A percentile compares a stretch with the other conserved stretches of the same genome.
phyloP scores from a whole-genome alignment of 2,797 vertebrate genomes.

The Anomalospiza imberbis region DNA sequence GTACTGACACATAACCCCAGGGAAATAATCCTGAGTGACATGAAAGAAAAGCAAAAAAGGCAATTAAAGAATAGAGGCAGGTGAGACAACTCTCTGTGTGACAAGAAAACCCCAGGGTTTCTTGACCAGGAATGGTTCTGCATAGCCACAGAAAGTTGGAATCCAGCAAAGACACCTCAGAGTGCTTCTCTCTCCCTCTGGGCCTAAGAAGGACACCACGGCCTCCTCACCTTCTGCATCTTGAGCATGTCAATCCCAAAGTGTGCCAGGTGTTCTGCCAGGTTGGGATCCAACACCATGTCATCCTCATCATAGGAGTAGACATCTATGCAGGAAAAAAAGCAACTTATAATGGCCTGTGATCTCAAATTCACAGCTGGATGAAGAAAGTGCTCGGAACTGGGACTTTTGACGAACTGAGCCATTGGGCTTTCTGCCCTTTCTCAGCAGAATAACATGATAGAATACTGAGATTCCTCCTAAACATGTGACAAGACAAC shows the following conservation, averaged over 20 bases:
- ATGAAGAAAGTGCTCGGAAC: not conserved
- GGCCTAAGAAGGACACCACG: not conserved
- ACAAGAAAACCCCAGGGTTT: not conserved
- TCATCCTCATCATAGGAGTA: conserved; percentile 98
- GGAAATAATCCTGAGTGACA: not conserved
- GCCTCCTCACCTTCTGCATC: conserved; percentile 91
- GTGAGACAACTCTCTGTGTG: not conserved
- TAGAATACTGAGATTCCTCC: not conserved
- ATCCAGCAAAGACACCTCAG: not conserved
- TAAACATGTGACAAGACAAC: not conserved
- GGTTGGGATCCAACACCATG: conserved; percentile 95
- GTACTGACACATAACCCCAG: not conserved
- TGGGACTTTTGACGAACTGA: not conserved
- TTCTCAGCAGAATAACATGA: not conserved
- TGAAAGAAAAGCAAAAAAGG: not conserved
- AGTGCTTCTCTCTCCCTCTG: not conserved
- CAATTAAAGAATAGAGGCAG: not conserved
- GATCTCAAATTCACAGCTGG: not conserved
- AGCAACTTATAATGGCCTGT: not conserved
- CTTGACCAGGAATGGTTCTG: not conserved
- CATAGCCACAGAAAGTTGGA: not conserved
- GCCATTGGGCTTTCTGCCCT: not conserved
- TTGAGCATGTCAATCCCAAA: conserved; percentile 99
- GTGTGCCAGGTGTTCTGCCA: conserved; percentile 93
- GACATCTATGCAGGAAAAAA: conserved; percentile 76